Percentiles rank a stretch among this genome's conserved stretches.
These are phyloP conservation scores for Plagiodera versicolora DNA, from an alignment of 2,888 invertebrate genomes.

Conservation along the genomic window DNA sequence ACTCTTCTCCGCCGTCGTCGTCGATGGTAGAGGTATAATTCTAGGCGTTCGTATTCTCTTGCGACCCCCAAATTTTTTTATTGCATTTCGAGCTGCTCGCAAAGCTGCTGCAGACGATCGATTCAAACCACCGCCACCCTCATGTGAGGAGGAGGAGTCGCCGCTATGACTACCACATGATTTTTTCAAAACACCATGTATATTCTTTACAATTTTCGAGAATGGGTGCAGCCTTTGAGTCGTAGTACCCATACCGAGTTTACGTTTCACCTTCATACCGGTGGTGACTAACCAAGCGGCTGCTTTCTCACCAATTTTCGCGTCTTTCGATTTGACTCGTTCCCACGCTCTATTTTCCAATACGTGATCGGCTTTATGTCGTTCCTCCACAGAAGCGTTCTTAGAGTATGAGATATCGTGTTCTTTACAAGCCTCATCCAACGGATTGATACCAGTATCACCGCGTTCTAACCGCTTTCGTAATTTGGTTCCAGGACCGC, in stretches of 20 bases:
- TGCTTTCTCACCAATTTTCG: conserved; percentile 42
- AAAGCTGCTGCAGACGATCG: background rate
- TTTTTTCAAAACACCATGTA: background rate
- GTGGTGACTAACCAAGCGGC: conserved; percentile 38
- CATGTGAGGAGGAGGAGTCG: background rate
- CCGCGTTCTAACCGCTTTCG: conserved; percentile 19
- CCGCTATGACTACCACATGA: background rate
- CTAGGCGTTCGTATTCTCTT: conserved; percentile 17
- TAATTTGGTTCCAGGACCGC: no score
- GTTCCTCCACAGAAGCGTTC: conserved; percentile 26
- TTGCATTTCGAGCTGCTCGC: background rate
- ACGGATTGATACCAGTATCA: no score
- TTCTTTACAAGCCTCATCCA: no score
- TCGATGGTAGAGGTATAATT: conserved; percentile 37
- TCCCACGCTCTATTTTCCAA: conserved; percentile 44
- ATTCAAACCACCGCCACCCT: background rate
- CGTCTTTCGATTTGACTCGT: no score
- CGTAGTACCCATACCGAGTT: conserved; percentile 17
- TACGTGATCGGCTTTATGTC: conserved; percentile 46
- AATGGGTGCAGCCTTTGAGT: background rate
- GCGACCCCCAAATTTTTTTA: background rate
- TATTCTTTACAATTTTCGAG: background rate
- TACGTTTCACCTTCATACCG: conserved; percentile 22
- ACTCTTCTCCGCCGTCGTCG: conserved; percentile 26
- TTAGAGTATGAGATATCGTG: conserved; percentile 40